These are phyloP conservation scores for Sinohyriopsis cumingii DNA, from an alignment of 2,888 invertebrate species.

Conservation along the genomic window DNA sequence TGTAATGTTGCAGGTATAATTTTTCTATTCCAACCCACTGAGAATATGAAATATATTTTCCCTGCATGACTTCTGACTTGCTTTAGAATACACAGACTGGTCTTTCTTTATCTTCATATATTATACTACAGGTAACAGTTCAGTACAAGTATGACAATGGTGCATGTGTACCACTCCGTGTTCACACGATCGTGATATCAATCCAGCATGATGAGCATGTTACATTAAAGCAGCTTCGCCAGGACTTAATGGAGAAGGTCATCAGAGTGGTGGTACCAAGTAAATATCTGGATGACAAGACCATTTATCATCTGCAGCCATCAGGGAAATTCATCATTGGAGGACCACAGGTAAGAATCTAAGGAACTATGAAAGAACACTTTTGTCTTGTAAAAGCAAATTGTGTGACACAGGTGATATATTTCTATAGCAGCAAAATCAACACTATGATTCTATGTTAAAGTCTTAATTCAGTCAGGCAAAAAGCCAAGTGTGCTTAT, in stretches of 20 bases:
- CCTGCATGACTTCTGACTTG: no score
- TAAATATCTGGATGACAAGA: conserved; percentile 90
- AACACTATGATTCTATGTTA: no score
- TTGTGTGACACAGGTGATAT: not conserved
- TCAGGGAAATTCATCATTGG: conserved; percentile 96
- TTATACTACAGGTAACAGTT: conserved; percentile 86
- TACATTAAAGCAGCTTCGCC: conserved; percentile 84
- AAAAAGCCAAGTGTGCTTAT: no score
- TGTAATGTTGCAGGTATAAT: no score
- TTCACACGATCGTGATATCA: conserved; percentile 98
- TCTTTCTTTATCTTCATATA: no score
- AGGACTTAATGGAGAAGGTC: conserved; percentile 89
- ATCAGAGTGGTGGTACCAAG: conserved; percentile 92
- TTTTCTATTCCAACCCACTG: no score
- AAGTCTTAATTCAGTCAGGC: no score
- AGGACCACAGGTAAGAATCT: conserved; percentile 86
- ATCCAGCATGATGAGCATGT: conserved; percentile 96
- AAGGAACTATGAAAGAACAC: not conserved
- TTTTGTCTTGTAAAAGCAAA: not conserved
- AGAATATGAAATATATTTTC: no score
- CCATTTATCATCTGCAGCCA: conserved; percentile 96
- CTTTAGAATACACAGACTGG: no score
- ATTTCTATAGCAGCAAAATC: no score
- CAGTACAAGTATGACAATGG: conserved; percentile 94
- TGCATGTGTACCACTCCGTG: conserved; percentile 92